phyloP scores from a whole-genome alignment of 2,113 vertebrate genomes.

The Lophochroa leadbeateri region DNA sequence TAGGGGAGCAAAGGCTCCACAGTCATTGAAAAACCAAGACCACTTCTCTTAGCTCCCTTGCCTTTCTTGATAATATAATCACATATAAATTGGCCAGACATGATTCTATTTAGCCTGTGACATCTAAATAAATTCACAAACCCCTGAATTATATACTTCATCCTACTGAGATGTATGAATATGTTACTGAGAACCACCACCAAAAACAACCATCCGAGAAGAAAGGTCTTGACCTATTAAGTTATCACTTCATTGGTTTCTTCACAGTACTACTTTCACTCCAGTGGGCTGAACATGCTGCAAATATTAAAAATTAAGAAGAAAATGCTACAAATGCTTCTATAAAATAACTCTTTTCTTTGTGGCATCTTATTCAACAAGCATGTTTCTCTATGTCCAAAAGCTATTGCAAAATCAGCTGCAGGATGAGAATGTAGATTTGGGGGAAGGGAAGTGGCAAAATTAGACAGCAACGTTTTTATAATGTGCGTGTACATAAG shows the following conservation, averaged over 20 bases:
- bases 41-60: background rate
- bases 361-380: background rate
- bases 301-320: background rate
- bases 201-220: background rate
- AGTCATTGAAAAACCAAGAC: background rate
- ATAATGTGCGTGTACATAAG: background rate
- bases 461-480: background rate
- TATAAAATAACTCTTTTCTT: background rate
- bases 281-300: background rate
- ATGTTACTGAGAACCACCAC: background rate
- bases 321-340: background rate
- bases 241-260: background rate
- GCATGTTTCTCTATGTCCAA: background rate
- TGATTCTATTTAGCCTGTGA: background rate
- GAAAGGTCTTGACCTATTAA: background rate
- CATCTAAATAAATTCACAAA: background rate
- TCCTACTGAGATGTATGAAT: background rate
- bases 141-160: background rate
- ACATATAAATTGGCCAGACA: background rate
- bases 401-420: background rate
- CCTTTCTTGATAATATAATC: background rate
- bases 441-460: background rate
- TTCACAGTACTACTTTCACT: background rate
- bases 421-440: background rate
- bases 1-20: background rate